phyloP scores from a whole-genome alignment of 2,113 vertebrate genomes.

The Strix uralensis region DNA sequence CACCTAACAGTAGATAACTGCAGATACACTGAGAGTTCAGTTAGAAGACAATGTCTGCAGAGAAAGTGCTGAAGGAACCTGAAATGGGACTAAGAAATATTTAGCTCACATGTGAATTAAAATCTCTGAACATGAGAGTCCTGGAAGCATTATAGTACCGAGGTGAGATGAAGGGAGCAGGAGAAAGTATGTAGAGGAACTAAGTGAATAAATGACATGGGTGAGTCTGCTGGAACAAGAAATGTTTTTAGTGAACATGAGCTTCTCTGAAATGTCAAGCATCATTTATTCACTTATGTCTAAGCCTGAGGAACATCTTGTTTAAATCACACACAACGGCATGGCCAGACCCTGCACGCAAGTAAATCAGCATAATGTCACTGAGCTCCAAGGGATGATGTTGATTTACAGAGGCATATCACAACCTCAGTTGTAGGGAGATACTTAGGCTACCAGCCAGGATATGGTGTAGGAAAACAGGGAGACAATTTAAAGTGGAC shows the following conservation, averaged over 20 bases:
- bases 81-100: background rate
- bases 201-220: background rate
- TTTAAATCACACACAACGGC: background rate
- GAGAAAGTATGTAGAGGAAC: background rate
- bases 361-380: background rate
- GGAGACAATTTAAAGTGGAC: background rate
- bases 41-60: background rate
- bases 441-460: background rate
- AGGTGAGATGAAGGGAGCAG: background rate
- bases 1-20: background rate
- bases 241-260: background rate
- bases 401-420: background rate
- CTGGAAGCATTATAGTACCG: background rate
- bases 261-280: background rate
- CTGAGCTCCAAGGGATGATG: background rate
- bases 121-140: background rate
- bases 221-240: background rate
- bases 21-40: background rate
- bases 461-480: background rate
- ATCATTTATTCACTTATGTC: background rate
- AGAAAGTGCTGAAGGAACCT: background rate
- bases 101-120: background rate
- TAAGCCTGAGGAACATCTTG: slow-evolving; percentile 8
- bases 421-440: background rate
- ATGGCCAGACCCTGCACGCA: background rate